Conservation (phyloP, 37 sponge, comb jelly and placozoan genomes). For the Aplysina aerophoba region DNA sequence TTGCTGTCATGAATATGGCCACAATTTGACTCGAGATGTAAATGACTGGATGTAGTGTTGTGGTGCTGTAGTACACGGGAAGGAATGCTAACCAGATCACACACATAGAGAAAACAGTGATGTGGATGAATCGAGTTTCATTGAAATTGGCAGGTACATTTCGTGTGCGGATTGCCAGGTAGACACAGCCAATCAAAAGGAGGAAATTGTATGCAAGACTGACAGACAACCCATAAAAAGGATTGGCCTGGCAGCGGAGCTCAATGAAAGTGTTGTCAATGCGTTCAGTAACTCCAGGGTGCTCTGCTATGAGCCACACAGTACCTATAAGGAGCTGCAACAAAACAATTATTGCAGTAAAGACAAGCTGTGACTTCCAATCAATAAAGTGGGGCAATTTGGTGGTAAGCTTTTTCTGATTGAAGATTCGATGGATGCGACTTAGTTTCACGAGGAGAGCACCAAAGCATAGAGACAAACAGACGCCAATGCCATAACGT, state of each 20-base stretch:
- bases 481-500: conserved; percentile 47
- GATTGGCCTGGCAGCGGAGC: conserved; percentile 29
- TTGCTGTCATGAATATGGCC: conserved; percentile 59
- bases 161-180: conserved; percentile 57
- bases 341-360: conserved; percentile 33
- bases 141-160: conserved; percentile 70
- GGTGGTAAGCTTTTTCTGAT: neutral
- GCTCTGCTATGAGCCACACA: conserved; percentile 47
- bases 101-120: conserved; percentile 37
- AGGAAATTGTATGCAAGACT: conserved; percentile 46
- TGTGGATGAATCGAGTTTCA: conserved; percentile 68
- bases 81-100: conserved; percentile 71
- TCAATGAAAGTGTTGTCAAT: neutral
- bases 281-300: conserved; percentile 18
- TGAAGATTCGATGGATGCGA: conserved; percentile 67
- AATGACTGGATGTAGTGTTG: conserved; percentile 22
- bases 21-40: conserved; percentile 34
- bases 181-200: conserved; percentile 45
- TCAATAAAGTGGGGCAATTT: conserved; percentile 25
- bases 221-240: conserved; percentile 17
- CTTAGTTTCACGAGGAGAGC: conserved; percentile 62
- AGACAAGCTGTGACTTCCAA: conserved; percentile 37
- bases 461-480: conserved; percentile 50
- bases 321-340: conserved; percentile 23
- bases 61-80: conserved; percentile 38